phyloP scores from a whole-genome alignment of 2,797 vertebrate genomes.

The Phataginus tricuspis region DNA sequence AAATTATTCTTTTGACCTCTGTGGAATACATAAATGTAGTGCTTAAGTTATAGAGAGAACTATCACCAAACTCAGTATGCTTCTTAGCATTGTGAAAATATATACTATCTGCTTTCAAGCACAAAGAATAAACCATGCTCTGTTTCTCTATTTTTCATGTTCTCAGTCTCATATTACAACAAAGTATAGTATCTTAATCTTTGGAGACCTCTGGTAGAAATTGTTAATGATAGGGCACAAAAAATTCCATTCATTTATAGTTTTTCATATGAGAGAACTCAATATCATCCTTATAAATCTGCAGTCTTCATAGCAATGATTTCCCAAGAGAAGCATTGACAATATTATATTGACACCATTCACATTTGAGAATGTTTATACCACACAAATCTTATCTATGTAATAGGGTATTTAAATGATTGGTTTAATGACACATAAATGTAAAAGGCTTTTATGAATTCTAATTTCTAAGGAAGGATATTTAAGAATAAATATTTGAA shows the following conservation, averaged over 20 bases:
- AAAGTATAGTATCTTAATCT: neutral
- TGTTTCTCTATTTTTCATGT: neutral
- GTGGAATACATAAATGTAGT: neutral
- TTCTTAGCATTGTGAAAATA: neutral
- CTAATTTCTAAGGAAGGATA: neutral
- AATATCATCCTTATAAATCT: neutral
- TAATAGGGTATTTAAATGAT: neutral
- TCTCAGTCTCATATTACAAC: neutral
- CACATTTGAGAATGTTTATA: neutral
- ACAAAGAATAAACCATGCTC: neutral
- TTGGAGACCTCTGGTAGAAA: neutral
- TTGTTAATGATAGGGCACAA: neutral
- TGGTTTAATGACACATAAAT: neutral
- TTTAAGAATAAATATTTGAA: neutral
- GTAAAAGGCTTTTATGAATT: neutral
- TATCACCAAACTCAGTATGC: neutral
- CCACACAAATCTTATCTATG: neutral
- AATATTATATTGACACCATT: too few relatives aligned
- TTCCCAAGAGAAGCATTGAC: neutral
- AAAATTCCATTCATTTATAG: neutral
- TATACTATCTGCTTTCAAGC: neutral
- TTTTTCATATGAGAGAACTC: neutral
- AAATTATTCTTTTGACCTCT: neutral
- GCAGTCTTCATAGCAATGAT: neutral
- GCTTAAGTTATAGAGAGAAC: neutral